Evolutionary conservation across 2,888 invertebrate genomes (phyloP).

Genomic region (Synanthedon tipuliformis): DNA sequence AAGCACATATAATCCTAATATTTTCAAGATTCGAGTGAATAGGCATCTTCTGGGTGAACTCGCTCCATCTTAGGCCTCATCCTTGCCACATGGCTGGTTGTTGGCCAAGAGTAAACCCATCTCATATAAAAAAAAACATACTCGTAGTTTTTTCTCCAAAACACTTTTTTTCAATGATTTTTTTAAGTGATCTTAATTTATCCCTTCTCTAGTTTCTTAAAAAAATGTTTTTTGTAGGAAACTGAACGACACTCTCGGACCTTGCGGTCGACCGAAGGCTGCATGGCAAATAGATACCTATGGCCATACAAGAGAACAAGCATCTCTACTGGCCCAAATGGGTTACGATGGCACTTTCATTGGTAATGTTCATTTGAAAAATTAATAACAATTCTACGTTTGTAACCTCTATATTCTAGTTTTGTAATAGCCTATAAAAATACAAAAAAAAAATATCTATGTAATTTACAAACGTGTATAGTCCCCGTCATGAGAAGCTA

Average conservation of each 20-base stretch:
- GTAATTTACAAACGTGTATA: too few relatives aligned
- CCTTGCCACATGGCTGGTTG: too few relatives aligned
- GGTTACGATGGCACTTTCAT: conserved; percentile 81
- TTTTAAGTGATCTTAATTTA: not conserved
- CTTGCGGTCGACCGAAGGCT: conserved; percentile 79
- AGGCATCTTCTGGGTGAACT: too few relatives aligned
- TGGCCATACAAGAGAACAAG: conserved; percentile 78
- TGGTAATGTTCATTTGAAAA: conserved; percentile 26
- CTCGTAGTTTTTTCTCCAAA: too few relatives aligned
- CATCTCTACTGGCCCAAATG: conserved; percentile 73
- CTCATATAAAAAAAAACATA: too few relatives aligned
- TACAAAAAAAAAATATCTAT: too few relatives aligned
- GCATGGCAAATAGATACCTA: conserved; percentile 93
- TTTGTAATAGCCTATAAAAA: not conserved
- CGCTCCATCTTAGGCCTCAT: too few relatives aligned
- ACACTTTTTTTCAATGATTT: not conserved
- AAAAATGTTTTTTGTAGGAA: conserved; percentile 40
- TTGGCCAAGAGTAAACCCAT: too few relatives aligned
- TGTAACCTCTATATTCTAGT: not conserved
- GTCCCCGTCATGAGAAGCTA: too few relatives aligned
- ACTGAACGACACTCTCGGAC: conserved; percentile 76
- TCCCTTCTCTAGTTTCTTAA: too few relatives aligned
- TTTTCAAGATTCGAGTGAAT: too few relatives aligned
- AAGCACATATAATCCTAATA: too few relatives aligned
- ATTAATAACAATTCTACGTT: not conserved